Percentiles rank a stretch among this genome's conserved stretches.
Evolutionary conservation across 1,140 invertebrate species (phyloP).

Genomic region (Mya arenaria): DNA sequence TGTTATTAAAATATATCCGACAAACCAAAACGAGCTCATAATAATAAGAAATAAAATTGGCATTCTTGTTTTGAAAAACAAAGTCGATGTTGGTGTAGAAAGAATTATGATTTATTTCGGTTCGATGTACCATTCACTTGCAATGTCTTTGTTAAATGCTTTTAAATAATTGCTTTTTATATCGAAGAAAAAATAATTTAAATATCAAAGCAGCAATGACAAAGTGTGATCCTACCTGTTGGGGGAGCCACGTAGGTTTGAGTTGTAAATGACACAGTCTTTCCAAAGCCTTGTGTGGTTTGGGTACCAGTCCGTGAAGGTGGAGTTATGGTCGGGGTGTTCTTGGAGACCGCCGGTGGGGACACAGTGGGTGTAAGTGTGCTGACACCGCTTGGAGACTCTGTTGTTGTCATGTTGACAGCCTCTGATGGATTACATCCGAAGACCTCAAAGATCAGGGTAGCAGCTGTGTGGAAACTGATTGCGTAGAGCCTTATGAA

Average conservation of each 20-base stretch:
- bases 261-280: conserved; percentile 6
- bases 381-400: neutral
- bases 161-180: too few relatives aligned
- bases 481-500: conserved; percentile 61
- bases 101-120: too few relatives aligned
- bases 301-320: neutral
- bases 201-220: too few relatives aligned
- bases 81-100: too few relatives aligned
- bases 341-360: neutral
- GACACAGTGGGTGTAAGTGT: conserved; percentile 15
- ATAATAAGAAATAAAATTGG: too few relatives aligned
- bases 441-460: conserved; percentile 63
- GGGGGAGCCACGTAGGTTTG: conserved; percentile 7
- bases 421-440: conserved; percentile 65
- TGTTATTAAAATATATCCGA: too few relatives aligned
- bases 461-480: conserved; percentile 4
- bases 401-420: conserved; percentile 24
- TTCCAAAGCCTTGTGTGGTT: conserved; percentile 10
- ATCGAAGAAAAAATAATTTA: too few relatives aligned
- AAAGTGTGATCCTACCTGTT: conserved; percentile 8
- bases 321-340: neutral
- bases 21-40: too few relatives aligned
- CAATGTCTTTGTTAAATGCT: too few relatives aligned
- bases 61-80: too few relatives aligned
- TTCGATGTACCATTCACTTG: too few relatives aligned